Evolutionary conservation across 2,113 vertebrate genomes (phyloP).

Genomic region (Rhinogobius similis): DNA sequence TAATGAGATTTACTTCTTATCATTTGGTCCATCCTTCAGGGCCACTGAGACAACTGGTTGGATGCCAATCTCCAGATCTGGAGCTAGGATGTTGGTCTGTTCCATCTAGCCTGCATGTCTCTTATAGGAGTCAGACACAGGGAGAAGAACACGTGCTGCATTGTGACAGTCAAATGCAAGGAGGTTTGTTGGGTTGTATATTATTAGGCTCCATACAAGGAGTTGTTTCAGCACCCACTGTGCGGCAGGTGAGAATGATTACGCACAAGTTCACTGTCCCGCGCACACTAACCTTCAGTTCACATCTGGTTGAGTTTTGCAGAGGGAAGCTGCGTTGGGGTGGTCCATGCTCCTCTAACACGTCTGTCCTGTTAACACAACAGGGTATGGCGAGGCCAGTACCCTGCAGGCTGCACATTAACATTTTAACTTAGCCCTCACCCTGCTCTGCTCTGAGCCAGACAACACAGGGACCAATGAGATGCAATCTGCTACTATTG

Average conservation of each 20-base stretch:
- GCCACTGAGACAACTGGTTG: constrained; percentile 30
- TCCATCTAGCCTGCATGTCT: not conserved
- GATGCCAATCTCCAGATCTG: constrained; percentile 34
- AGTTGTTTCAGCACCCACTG: constrained; percentile 56
- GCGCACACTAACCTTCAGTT: constrained; percentile 68
- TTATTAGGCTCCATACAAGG: constrained; percentile 59
- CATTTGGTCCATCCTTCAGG: not conserved
- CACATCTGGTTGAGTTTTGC: constrained; percentile 80
- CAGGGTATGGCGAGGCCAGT: constrained; percentile 43
- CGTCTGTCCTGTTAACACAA: constrained; percentile 72
- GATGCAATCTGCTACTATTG: not conserved
- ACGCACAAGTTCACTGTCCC: constrained; percentile 56
- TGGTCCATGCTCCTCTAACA: constrained; percentile 70
- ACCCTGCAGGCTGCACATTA: constrained; percentile 32
- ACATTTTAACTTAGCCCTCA: constrained; percentile 34
- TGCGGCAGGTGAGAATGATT: constrained; percentile 77
- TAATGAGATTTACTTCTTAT: constrained; percentile 48
- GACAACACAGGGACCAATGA: not conserved
- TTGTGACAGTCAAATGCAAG: constrained; percentile 6
- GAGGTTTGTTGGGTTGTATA: constrained; percentile 20
- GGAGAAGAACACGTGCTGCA: constrained; percentile 24
- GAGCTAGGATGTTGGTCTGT: constrained; percentile 41
- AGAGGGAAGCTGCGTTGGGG: constrained; percentile 66
- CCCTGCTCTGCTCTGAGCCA: not conserved
- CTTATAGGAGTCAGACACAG: constrained; percentile 13